A percentile compares a stretch with the other conserved stretches of the same genome.
These are phyloP conservation scores for Sebastes itinus DNA, from an alignment of 2,797 vertebrate species.

Conservation along the genomic window DNA sequence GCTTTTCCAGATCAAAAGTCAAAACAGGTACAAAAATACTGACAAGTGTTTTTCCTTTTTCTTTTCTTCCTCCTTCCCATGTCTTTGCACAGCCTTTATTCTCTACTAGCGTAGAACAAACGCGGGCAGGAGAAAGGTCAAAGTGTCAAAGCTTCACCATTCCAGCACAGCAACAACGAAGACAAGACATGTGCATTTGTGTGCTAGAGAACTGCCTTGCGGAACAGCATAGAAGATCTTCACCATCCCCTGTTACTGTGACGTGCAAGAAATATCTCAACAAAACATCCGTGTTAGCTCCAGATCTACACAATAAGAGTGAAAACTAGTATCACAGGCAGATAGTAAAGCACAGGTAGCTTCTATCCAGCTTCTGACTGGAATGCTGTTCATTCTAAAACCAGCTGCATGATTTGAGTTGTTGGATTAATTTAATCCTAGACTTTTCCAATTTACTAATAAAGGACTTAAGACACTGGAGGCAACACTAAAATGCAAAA, in stretches of 20 bases:
- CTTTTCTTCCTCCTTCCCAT: background rate
- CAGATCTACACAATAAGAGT: background rate
- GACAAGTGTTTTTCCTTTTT: constrained; percentile 4
- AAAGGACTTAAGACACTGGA: background rate
- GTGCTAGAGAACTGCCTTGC: background rate
- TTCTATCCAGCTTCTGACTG: background rate
- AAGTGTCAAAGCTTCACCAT: constrained; percentile 47
- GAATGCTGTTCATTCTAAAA: background rate
- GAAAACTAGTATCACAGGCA: background rate
- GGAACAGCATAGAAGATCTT: background rate
- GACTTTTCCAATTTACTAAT: background rate
- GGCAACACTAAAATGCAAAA: background rate
- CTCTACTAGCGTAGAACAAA: constrained; percentile 30
- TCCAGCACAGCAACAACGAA: constrained; percentile 28
- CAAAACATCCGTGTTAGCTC: background rate
- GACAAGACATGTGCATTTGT: constrained; percentile 1
- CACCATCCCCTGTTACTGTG: background rate
- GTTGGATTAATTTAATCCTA: background rate
- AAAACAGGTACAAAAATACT: constrained; percentile 17
- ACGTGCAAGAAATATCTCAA: background rate
- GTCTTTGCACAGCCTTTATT: constrained; percentile 26
- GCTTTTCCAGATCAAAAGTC: constrained; percentile 27
- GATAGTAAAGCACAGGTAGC: background rate
- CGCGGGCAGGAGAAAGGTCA: constrained; percentile 45
- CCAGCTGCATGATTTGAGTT: background rate